Percentiles rank a stretch among this genome's conserved stretches.
Conservation (phyloP, 2,888 invertebrate genomes). For the Fragum fragum region DNA sequence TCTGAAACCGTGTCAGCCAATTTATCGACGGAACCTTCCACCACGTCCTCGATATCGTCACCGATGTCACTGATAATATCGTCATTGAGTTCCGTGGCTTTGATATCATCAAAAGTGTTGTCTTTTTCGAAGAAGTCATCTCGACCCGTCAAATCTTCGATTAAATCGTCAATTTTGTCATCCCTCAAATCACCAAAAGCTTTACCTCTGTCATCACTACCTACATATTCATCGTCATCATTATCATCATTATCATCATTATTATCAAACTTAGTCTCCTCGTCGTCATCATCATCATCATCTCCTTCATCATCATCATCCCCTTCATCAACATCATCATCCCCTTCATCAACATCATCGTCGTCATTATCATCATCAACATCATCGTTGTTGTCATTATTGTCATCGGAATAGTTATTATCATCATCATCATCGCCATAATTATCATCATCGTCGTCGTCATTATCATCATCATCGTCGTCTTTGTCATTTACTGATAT, state of each 20-base stretch:
- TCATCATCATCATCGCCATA: background rate
- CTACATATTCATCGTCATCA: too few species aligned
- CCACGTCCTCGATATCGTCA: background rate
- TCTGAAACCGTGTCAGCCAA: background rate
- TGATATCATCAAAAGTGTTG: background rate
- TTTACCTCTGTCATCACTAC: too few species aligned
- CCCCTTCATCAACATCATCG: background rate
- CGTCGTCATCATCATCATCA: too few species aligned
- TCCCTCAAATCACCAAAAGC: too few species aligned
- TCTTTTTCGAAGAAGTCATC: too few species aligned
- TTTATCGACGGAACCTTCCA: conserved; percentile 19
- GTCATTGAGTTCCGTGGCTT: background rate
- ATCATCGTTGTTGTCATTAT: background rate
- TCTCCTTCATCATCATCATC: too few species aligned
- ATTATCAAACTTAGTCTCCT: too few species aligned
- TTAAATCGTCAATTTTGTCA: too few species aligned
- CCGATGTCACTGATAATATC: background rate
- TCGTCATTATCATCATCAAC: background rate
- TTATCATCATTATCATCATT: too few species aligned
- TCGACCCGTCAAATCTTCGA: too few species aligned
- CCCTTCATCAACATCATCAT: background rate
- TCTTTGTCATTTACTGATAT: background rate
- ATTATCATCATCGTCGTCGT: background rate
- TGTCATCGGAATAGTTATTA: too few species aligned
- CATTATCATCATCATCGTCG: background rate